These are phyloP conservation scores for Homalodisca vitripennis DNA, from an alignment of 1,140 invertebrate genomes.

Conservation along the genomic window DNA sequence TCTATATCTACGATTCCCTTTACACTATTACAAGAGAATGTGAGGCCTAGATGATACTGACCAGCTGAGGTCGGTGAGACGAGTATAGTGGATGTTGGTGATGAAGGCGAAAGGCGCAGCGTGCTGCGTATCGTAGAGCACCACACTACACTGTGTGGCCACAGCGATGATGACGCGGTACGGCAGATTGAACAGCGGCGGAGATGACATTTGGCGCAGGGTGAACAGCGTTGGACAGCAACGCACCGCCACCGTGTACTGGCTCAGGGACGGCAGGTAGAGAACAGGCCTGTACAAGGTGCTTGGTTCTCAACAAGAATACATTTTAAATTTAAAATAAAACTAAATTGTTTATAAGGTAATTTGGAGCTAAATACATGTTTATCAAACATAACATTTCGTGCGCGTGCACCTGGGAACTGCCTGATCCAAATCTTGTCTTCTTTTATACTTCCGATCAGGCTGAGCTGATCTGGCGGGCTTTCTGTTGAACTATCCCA, in stretches of 20 bases:
- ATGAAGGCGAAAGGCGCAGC: slow-evolving; percentile 78
- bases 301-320: no score
- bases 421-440: no score
- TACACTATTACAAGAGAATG: no score
- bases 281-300: slow-evolving; percentile 72
- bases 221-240: slow-evolving; percentile 80
- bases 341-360: no score
- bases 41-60: slow-evolving; percentile 43
- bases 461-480: no score
- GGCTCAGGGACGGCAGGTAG: slow-evolving; percentile 74
- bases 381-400: no score
- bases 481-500: no score
- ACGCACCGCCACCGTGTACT: slow-evolving; percentile 74
- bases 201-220: slow-evolving; percentile 56
- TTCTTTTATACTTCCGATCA: no score
- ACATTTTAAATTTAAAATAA: no score
- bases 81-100: slow-evolving; percentile 91
- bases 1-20: neutral
- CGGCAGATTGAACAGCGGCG: slow-evolving; percentile 62
- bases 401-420: no score
- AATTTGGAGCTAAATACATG: no score
- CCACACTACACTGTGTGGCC: slow-evolving; percentile 80
- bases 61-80: slow-evolving; percentile 91
- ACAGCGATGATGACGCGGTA: slow-evolving; percentile 90
- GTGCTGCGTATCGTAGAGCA: slow-evolving; percentile 93